Base-by-base conservation (phyloP, 2,113 vertebrate genomes). In the Psammodynastes pulverulentus region DNA sequence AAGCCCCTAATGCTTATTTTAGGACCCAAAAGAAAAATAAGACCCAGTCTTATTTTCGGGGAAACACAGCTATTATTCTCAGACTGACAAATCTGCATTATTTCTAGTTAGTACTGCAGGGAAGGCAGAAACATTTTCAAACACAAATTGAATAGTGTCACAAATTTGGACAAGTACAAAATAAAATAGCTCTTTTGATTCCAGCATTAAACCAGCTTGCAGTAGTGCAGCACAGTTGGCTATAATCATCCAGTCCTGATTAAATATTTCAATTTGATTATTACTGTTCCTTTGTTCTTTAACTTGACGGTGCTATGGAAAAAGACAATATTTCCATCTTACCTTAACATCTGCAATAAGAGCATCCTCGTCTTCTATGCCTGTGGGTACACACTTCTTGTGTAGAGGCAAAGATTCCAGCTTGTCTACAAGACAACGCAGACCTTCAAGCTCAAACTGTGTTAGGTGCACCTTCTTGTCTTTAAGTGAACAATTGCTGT, bases 321-420 rank as follows among this genome's bases (percentile, higher is more conserved):
- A 67, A 53, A 87, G 26, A 24, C 29, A 84, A 52, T 21, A 21
- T 58, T 45, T 49, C 24, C 88, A 62, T 90, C 96, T 26, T 95
- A 99, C 99, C 98, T 97, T 98, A 93, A 99, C 98, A 1, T 99
- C 98, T 15, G 97, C 96, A 3, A 99, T 98, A 91, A 99, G 98
- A 8, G 98, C 98, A 0, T 98, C 97, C 79, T 99, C 98, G 0
- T 99, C 98, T 93, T 97, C 97, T 43, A 99, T 99, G 88, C 99
- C 99, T 0, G 96, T 97, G 29, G 99, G 99, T 85, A 99, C 98
- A 6, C 99, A 99, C 94, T 99, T 99, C 97, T 99, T 99, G 96
- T 99, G 98, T 67, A 98, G 94, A 0, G 99, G 99, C 92, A 99
- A 97, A 0, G 98, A 98, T 95, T 99, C 99, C 96, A 99, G 97